Evolutionary conservation across 2,113 vertebrate genomes (phyloP).

Genomic region (Nannobrachium achirus): DNA sequence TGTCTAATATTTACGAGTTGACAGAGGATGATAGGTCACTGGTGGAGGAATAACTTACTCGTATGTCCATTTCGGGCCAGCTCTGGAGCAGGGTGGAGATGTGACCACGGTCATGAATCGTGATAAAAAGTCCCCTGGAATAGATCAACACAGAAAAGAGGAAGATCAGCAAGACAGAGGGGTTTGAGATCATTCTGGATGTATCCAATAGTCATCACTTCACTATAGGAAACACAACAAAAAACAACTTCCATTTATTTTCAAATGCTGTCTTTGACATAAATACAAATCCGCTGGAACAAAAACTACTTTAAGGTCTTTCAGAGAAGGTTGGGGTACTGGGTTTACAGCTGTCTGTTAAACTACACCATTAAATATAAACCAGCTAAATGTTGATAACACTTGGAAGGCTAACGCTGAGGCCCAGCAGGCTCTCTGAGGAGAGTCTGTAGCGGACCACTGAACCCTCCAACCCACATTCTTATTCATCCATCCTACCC

Average conservation of each 20-base stretch:
- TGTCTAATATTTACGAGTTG: no score
- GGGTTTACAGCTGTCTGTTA: background rate
- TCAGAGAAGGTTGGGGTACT: conserved; percentile 24
- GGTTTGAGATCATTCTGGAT: background rate
- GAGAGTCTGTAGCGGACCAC: conserved; percentile 41
- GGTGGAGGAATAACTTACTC: conserved; percentile 75
- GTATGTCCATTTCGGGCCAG: conserved; percentile 90
- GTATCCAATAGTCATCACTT: background rate
- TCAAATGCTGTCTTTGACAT: background rate
- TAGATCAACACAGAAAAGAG: conserved; percentile 15
- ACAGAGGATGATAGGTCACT: background rate
- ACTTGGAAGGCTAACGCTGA: conserved; percentile 40
- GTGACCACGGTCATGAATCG: conserved; percentile 91
- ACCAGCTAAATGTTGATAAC: conserved; percentile 36
- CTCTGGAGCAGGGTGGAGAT: conserved; percentile 89
- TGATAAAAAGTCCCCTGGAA: conserved; percentile 93
- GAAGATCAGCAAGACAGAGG: background rate
- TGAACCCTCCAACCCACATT: conserved; percentile 22
- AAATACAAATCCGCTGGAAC: background rate
- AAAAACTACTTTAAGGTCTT: conserved; percentile 26
- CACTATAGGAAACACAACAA: no score
- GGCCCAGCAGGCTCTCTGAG: conserved; percentile 27
- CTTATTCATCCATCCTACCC: conserved; percentile 22
- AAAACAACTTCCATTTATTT: background rate
- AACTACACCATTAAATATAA: background rate